Evolutionary conservation across 2,113 vertebrate genomes (phyloP), one percentile per base, ranked within the genome.

Genomic region (Colius striatus): DNA sequence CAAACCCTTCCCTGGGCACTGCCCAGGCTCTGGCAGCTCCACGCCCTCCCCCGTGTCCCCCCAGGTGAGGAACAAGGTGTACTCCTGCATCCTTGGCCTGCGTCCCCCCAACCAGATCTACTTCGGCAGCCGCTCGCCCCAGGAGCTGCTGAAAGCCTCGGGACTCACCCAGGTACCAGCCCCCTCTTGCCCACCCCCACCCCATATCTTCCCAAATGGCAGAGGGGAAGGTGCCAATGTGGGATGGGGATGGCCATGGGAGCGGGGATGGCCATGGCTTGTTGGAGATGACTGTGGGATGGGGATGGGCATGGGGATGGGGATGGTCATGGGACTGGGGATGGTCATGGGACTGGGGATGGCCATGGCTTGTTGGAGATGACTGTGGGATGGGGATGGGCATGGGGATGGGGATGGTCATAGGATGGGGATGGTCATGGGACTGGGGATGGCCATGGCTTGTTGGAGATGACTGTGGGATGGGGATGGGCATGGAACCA

Each of bases 1-100:
- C 20, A 29, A 4, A 6, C 6, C 25, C 30, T 11, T n/a, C 26
- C 62, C 53, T 6, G 1, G 45, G 51, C 47, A 4, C 22, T 47
- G n/a, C 57, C 71, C 5, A 1, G 20, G 7, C 9, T 82, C 22
- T 0, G 0, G 29, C 29, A 3, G 1, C 16, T 76, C 45, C 86
- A 32, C 0, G 1, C 61, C 25, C n/a, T 34, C 2, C 8, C 7
- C 18, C 5, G 9, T 16, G 17, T 41, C 53, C 70, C 34, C 32
- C 16, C 93, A 99, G 98, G 98, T 98, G 47, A 98, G 99, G 87
- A 99, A 99, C 97, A 99, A 99, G 96, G 99, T 99, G 6, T 99
- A 99, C 68, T 99, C 98, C 3, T 98, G 98, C 94, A 99, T 99
- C 71, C 98, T 99, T 2, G 98, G 99, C 19, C 96, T 99, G 62